phyloP scores from a whole-genome alignment of 2,888 invertebrate genomes.

The Parnassius orleans region DNA sequence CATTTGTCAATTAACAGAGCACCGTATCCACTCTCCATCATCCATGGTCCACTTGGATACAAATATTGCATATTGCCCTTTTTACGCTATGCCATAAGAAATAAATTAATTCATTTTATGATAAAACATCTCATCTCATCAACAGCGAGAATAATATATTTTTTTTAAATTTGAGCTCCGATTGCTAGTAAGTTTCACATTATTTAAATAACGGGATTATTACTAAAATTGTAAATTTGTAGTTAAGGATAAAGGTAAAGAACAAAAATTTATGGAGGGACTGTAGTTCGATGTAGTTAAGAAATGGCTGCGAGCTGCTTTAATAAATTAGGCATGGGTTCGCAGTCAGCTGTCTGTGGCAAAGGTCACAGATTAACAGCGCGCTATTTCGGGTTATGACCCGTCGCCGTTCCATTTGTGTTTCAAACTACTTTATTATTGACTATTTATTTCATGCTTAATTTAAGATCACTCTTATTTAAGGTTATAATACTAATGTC shows the following conservation, averaged over 20 bases:
- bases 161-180: too few relatives aligned
- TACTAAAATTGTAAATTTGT: too few relatives aligned
- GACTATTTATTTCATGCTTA: slow-evolving; percentile 29
- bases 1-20: too few relatives aligned
- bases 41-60: too few relatives aligned
- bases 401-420: slow-evolving; percentile 60
- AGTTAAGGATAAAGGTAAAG: not conserved
- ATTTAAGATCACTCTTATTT: not conserved
- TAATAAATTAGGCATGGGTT: slow-evolving; percentile 69
- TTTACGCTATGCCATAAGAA: too few relatives aligned
- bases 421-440: slow-evolving; percentile 46
- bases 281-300: slow-evolving; percentile 35
- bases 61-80: too few relatives aligned
- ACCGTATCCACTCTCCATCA: too few relatives aligned
- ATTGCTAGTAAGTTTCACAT: too few relatives aligned
- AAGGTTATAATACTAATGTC: not conserved
- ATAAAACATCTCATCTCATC: too few relatives aligned
- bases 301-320: slow-evolving; percentile 49
- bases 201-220: too few relatives aligned
- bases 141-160: too few relatives aligned
- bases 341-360: slow-evolving; percentile 46
- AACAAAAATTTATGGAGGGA: slow-evolving; percentile 15
- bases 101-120: too few relatives aligned
- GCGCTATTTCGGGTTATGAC: slow-evolving; percentile 66
- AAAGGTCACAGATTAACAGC: slow-evolving; percentile 74